A percentile compares a stretch with the other conserved stretches of the same genome.
These are phyloP conservation scores for Thinocorus orbignyianus DNA, from an alignment of 2,113 vertebrate genomes.

Conservation along the genomic window DNA sequence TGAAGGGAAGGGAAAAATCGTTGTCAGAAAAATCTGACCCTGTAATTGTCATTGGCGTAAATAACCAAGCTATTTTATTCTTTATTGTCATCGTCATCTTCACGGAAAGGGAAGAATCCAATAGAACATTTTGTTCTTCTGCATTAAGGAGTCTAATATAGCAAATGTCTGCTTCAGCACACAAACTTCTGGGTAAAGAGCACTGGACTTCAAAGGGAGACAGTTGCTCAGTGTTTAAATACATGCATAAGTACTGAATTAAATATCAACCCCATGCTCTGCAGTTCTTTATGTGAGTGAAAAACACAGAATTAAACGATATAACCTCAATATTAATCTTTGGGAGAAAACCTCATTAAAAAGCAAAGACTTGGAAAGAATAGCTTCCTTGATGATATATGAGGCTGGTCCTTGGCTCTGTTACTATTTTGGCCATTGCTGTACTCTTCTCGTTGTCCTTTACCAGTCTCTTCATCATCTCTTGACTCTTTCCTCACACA, in stretches of 20 bases:
- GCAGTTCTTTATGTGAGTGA: not conserved
- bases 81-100: not conserved
- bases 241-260: not conserved
- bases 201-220: not conserved
- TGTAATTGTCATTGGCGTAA: not conserved
- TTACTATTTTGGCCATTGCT: not conserved
- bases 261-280: not conserved
- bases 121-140: not conserved
- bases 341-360: not conserved
- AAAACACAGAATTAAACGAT: not conserved
- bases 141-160: not conserved
- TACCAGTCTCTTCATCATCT: not conserved
- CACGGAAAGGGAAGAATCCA: not conserved
- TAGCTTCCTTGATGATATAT: not conserved
- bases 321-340: not conserved
- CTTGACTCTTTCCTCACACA: not conserved
- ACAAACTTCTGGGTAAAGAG: not conserved
- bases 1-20: not conserved
- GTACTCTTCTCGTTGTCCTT: not conserved
- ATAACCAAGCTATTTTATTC: not conserved
- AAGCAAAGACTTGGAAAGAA: not conserved
- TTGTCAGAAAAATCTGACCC: not conserved
- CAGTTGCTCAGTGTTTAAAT: not conserved
- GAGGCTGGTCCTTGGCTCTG: not conserved
- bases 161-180: not conserved